phyloP scores from a whole-genome alignment of 2,113 vertebrate species.

The Columba janthina region DNA sequence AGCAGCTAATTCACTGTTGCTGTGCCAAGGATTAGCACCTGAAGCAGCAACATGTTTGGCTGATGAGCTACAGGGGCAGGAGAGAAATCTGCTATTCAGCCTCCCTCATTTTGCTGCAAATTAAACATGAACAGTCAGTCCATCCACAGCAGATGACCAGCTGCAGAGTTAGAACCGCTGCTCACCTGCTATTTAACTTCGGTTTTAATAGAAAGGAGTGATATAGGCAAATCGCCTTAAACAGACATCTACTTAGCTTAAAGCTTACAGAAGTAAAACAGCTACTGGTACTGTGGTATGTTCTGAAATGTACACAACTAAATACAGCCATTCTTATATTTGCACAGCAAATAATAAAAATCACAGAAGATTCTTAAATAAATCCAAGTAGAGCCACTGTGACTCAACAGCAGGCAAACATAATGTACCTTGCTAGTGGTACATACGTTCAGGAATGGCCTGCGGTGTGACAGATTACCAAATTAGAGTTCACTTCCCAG shows the following conservation, averaged over 20 bases:
- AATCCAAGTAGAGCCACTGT: background rate
- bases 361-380: background rate
- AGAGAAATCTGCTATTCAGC: background rate
- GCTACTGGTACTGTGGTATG: background rate
- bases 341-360: background rate
- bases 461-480: background rate
- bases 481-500: background rate
- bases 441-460: background rate
- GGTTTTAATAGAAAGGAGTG: background rate
- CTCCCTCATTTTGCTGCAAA: background rate
- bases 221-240: background rate
- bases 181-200: background rate
- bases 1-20: background rate
- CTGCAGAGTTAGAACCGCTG: background rate
- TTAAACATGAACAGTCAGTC: background rate
- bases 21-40: background rate
- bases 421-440: background rate
- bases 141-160: background rate
- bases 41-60: background rate
- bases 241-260: background rate
- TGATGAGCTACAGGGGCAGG: background rate
- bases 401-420: background rate
- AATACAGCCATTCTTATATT: background rate
- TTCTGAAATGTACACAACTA: background rate
- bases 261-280: background rate